These are phyloP conservation scores for Liopterus haemorrhoidalis DNA, from an alignment of 2,888 invertebrate species.

Conservation along the genomic window DNA sequence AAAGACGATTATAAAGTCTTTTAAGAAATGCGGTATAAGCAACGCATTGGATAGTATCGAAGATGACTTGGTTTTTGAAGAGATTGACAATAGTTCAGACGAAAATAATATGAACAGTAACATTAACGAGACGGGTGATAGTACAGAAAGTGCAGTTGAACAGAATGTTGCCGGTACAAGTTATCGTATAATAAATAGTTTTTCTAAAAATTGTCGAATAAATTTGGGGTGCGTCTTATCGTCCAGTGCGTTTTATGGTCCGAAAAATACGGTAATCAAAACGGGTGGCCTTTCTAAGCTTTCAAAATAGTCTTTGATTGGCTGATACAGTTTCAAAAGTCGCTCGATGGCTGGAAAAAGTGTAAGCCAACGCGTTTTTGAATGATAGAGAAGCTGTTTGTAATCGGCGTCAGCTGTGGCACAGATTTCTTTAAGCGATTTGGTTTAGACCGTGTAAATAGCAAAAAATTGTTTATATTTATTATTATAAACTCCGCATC, in stretches of 20 bases:
- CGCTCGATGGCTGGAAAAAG: slow-evolving; percentile 13
- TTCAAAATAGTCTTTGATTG: slow-evolving; percentile 12
- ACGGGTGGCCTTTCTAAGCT: slow-evolving; percentile 11
- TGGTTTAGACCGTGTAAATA: slow-evolving; percentile 3
- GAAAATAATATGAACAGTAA: too few relatives aligned
- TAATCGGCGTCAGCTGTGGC: slow-evolving; percentile 8
- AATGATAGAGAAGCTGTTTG: slow-evolving; percentile 11
- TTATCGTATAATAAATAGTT: too few relatives aligned
- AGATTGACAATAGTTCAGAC: too few relatives aligned
- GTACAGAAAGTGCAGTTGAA: slow-evolving; percentile 22
- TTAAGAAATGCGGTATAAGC: too few relatives aligned
- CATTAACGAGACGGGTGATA: too few relatives aligned
- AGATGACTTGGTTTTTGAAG: too few relatives aligned
- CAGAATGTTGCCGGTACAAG: too few relatives aligned
- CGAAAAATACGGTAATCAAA: too few relatives aligned
- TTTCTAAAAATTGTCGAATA: slow-evolving; percentile 10
- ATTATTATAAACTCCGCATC: slow-evolving; percentile 11
- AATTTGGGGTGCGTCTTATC: slow-evolving; percentile 13
- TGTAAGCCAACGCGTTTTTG: slow-evolving; percentile 5
- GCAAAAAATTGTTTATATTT: slow-evolving; percentile 14
- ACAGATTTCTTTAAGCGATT: not conserved
- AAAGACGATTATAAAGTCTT: too few relatives aligned
- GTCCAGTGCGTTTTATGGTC: too few relatives aligned
- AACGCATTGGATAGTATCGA: too few relatives aligned
- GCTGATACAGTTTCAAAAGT: slow-evolving; percentile 17